A percentile compares a stretch with the other conserved stretches of the same genome.
Evolutionary conservation across 2,888 invertebrate species (phyloP).

Genomic region (Chaitophorus viminalis): DNA sequence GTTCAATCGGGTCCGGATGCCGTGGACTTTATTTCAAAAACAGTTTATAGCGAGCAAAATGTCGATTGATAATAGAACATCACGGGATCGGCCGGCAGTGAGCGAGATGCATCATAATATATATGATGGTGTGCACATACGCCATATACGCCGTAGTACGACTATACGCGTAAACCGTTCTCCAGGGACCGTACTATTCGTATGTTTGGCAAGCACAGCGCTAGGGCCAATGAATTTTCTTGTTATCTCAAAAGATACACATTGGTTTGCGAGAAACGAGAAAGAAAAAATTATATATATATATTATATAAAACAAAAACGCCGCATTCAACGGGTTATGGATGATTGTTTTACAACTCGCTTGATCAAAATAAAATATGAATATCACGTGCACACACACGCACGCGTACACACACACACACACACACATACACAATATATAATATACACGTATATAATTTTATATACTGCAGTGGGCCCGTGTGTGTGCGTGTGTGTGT

Average conservation of each 20-base stretch:
- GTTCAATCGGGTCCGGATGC: neutral
- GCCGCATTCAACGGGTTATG: slow-evolving; percentile 9
- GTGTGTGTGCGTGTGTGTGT: neutral
- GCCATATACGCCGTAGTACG: neutral
- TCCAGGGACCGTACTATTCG: neutral
- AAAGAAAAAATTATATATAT: too few species aligned
- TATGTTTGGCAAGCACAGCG: neutral
- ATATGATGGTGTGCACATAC: too few species aligned
- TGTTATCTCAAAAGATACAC: slow-evolving; percentile 25
- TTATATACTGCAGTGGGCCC: too few species aligned
- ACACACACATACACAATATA: too few species aligned
- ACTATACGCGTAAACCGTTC: slow-evolving; percentile 19
- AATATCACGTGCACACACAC: neutral
- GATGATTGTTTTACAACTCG: slow-evolving; percentile 37
- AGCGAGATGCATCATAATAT: too few species aligned
- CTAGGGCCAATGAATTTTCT: slow-evolving; percentile 14
- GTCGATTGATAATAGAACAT: neutral
- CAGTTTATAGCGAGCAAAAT: neutral
- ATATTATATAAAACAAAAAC: too few species aligned
- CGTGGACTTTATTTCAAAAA: neutral
- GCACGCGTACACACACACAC: neutral
- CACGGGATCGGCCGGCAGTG: neutral
- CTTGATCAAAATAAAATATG: neutral
- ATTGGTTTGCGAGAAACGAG: neutral
- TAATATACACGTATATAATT: too few species aligned